A percentile compares a stretch with the other conserved stretches of the same genome.
Conservation (phyloP, 2,797 vertebrate genomes). For the Sebastes hubbsi region DNA sequence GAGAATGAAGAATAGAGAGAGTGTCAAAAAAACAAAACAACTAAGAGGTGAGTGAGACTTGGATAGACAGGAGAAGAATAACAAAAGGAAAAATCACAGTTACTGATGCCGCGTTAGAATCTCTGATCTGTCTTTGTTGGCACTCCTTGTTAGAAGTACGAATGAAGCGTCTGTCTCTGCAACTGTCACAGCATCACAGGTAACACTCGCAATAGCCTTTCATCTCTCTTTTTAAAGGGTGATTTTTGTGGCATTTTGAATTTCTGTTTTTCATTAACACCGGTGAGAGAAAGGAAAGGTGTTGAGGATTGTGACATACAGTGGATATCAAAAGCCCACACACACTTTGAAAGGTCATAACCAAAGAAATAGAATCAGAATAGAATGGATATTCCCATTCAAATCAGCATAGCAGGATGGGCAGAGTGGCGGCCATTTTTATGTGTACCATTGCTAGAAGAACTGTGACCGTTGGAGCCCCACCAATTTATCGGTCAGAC, state of each 20-base stretch:
- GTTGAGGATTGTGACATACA: background rate
- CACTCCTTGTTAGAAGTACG: constrained; percentile 21
- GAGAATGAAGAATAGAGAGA: constrained; percentile 27
- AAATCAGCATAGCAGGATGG: background rate
- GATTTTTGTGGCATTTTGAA: constrained; percentile 38
- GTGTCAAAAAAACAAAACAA: background rate
- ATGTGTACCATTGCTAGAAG: background rate
- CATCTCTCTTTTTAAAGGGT: constrained; percentile 16
- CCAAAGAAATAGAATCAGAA: background rate
- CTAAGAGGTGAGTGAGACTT: background rate
- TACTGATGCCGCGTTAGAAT: constrained; percentile 7
- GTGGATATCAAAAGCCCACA: constrained; percentile 27
- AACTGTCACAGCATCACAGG: constrained; percentile 25
- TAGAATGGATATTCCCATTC: background rate
- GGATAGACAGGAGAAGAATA: constrained; percentile 25
- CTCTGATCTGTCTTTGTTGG: constrained; percentile 42
- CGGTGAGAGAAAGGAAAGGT: constrained; percentile 9
- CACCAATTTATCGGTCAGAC: too few species aligned
- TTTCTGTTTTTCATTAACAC: constrained; percentile 25
- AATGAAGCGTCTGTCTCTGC: constrained; percentile 25
- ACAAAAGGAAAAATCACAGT: constrained; percentile 44
- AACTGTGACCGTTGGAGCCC: background rate
- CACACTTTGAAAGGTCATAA: constrained; percentile 38
- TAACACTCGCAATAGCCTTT: constrained; percentile 30
- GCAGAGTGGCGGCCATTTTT: background rate